These are phyloP conservation scores for Zoanthus gigantus DNA, from an alignment of 92 coral and sea anemone species.

Conservation along the genomic window DNA sequence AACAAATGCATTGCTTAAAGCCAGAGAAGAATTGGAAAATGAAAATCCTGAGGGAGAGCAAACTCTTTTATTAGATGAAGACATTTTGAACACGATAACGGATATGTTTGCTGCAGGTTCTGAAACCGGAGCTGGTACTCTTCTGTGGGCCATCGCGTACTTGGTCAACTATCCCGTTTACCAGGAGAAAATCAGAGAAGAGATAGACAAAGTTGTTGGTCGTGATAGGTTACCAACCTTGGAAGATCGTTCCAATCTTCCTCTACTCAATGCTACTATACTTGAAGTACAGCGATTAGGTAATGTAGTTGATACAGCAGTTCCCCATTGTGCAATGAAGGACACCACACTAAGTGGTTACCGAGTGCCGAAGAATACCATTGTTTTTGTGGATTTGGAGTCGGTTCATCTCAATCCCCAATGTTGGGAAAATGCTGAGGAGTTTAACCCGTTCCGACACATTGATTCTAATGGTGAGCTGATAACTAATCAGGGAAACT, in stretches of 20 bases:
- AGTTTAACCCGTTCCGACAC: slow-evolving; percentile 21
- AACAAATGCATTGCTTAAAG: neutral
- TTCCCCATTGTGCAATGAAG: slow-evolving; percentile 25
- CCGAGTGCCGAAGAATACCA: slow-evolving; percentile 27
- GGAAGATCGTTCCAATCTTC: slow-evolving; percentile 33
- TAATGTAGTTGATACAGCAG: slow-evolving; percentile 18
- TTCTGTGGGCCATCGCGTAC: slow-evolving; percentile 25
- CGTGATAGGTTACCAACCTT: neutral
- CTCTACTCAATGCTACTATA: slow-evolving; percentile 8
- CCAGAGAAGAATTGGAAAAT: neutral
- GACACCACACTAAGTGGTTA: slow-evolving; percentile 32
- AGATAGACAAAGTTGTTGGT: slow-evolving; percentile 17
- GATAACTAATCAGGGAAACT: slow-evolving; percentile 33
- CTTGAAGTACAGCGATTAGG: slow-evolving; percentile 27
- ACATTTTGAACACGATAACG: neutral
- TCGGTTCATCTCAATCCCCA: slow-evolving; percentile 2
- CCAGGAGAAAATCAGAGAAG: slow-evolving; percentile 5
- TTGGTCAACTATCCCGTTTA: slow-evolving; percentile 3
- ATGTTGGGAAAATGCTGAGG: slow-evolving; percentile 14
- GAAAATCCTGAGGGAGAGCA: neutral
- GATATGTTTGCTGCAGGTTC: slow-evolving; percentile 30
- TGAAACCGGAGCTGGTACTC: slow-evolving; percentile 9
- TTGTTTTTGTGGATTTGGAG: slow-evolving; percentile 14
- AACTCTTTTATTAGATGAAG: neutral
- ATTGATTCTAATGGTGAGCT: slow-evolving; percentile 24